These are phyloP conservation scores for Oikopleura dioica DNA, from an alignment of 23 tunicate genomes.

Conservation along the genomic window DNA sequence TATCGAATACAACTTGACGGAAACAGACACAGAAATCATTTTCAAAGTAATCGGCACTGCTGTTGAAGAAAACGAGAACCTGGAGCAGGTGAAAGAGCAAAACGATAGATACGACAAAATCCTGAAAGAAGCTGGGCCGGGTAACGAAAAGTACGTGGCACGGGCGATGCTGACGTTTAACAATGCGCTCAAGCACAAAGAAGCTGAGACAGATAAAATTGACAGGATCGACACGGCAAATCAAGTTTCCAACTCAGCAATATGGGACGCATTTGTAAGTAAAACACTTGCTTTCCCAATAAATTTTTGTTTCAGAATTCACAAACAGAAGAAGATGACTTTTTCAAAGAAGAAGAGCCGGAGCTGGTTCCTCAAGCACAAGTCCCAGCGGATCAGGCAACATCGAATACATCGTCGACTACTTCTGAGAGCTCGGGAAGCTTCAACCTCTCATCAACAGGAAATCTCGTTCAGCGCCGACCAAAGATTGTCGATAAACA, in stretches of 20 bases:
- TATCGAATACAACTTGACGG: too few species aligned
- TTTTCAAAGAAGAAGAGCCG: too few species aligned
- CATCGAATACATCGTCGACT: too few species aligned
- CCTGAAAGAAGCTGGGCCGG: background rate
- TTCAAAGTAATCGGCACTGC: background rate
- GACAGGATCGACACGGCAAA: background rate
- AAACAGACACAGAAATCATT: background rate
- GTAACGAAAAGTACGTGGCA: background rate
- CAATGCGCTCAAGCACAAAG: background rate
- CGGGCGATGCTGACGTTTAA: background rate
- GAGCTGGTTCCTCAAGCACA: too few species aligned
- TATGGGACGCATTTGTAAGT: slow-evolving; percentile 10
- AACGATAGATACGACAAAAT: background rate
- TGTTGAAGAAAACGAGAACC: background rate
- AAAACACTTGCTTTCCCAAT: too few species aligned
- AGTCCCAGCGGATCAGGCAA: too few species aligned
- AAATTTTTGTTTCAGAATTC: too few species aligned
- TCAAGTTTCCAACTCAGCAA: background rate
- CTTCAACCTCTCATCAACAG: too few species aligned
- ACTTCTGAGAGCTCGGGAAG: too few species aligned
- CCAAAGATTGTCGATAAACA: too few species aligned
- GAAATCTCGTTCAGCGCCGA: too few species aligned
- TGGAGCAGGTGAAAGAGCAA: background rate
- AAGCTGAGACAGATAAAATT: background rate
- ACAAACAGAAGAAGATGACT: too few species aligned